phyloP scores from a whole-genome alignment of 2,113 vertebrate species.

The Aplodontia rufa region DNA sequence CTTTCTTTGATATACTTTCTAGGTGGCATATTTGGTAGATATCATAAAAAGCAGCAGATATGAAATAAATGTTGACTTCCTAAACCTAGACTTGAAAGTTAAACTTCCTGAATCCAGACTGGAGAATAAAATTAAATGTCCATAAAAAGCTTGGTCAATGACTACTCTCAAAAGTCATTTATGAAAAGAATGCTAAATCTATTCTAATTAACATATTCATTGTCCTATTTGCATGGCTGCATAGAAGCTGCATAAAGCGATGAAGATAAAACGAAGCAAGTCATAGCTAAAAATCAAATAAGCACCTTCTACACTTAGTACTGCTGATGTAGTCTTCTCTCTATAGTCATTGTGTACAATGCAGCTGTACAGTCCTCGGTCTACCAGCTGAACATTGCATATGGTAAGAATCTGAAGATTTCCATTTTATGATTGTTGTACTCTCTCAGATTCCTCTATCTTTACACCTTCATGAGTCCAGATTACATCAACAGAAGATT shows the following conservation, averaged over 20 bases:
- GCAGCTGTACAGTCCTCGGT: slow-evolving; percentile 91
- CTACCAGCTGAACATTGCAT: slow-evolving; percentile 82
- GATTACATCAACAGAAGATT: slow-evolving; percentile 83
- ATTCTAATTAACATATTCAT: slow-evolving; percentile 50
- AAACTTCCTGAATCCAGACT: neutral
- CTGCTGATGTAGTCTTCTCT: slow-evolving; percentile 88
- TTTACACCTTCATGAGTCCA: slow-evolving; percentile 88
- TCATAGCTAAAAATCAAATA: slow-evolving; percentile 85
- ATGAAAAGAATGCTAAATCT: slow-evolving; percentile 61
- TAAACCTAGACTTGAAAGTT: neutral
- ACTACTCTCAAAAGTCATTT: neutral
- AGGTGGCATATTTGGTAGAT: neutral
- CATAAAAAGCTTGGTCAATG: neutral
- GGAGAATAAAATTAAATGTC: slow-evolving; percentile 31
- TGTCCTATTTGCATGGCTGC: slow-evolving; percentile 35
- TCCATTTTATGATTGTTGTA: slow-evolving; percentile 85
- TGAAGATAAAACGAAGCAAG: slow-evolving; percentile 77
- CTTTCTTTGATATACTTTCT: neutral
- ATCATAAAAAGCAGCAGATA: neutral
- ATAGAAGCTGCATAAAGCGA: slow-evolving; percentile 50
- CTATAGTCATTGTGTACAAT: slow-evolving; percentile 85
- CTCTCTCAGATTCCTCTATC: slow-evolving; percentile 84
- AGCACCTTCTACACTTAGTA: slow-evolving; percentile 92
- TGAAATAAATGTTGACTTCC: neutral
- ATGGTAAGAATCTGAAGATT: slow-evolving; percentile 87